Evolutionary conservation across 2,113 vertebrate genomes (phyloP), one percentile per base, ranked within the genome.

Genomic region (Dromiciops gliroides): DNA sequence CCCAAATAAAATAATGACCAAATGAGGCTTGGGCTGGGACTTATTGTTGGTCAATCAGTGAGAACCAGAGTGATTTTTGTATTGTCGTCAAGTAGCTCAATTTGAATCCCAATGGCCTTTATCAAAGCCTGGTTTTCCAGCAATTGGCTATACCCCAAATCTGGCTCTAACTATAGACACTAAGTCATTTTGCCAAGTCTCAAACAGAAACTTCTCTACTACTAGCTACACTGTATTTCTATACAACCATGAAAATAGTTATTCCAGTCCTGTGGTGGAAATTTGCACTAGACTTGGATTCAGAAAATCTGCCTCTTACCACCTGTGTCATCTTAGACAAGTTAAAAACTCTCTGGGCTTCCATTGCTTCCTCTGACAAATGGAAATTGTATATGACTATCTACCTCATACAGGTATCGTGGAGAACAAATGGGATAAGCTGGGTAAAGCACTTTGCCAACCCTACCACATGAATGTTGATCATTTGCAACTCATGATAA

Each of bases 151-250:
- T 49, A 19, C 22, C 83, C 91, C 88, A 92, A 93, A 94, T 83
- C 92, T 96, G 90, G 75, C 49, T 91, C 37, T 92, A 56, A 48
- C 37, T 67, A 83, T 37, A n/a, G 31, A 89, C 11, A 12, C 50
- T 26, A 90, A 75, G 16, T 93, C 60, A 56, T 51, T 96, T 92
- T 96, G 47, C 8, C 24, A 88, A 48, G 50, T 91, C 49, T 50
- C 37, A 93, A 49, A 53, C 93, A 96, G 92, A 95, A 96, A 96
- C 95, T 94, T 92, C 95, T 93, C 95, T 44, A 44, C 89, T 94
- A 94, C 56, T 53, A 93, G 50, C 95, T 90, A 51, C 51, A 94
- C 89, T 60, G 92, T 50, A 89, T 26, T 95, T 92, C 83, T 50
- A 10, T 94, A 48, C 31, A 28, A 94, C 47, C 49, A 89, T 67